These are phyloP conservation scores for Chinchilla lanigera DNA, from an alignment of 2,113 vertebrate species.

Conservation along the genomic window DNA sequence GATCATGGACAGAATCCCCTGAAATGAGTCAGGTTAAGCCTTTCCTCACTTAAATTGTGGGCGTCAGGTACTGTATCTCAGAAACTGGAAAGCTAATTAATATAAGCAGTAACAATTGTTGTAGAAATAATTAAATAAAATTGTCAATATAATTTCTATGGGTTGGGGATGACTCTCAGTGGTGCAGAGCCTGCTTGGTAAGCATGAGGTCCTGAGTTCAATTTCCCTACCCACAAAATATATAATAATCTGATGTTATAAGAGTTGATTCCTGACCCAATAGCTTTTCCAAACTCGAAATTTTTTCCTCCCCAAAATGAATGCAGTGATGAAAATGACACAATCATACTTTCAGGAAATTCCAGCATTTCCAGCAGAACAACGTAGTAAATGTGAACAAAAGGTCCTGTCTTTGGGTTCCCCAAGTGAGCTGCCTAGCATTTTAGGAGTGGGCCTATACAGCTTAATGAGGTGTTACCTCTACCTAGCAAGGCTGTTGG, in stretches of 20 bases:
- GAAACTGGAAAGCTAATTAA: background rate
- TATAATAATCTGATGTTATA: background rate
- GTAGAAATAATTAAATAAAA: background rate
- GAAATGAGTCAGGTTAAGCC: background rate
- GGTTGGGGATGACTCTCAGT: too few species aligned
- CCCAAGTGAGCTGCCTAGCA: background rate
- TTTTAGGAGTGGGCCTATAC: constrained; percentile 37
- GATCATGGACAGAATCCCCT: background rate
- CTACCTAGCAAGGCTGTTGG: constrained; percentile 60
- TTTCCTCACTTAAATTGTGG: background rate
- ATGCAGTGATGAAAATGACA: constrained; percentile 1
- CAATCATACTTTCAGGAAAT: constrained; percentile 38
- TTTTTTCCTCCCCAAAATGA: background rate
- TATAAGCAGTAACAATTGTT: background rate
- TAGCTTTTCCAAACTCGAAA: background rate
- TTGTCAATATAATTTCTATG: background rate
- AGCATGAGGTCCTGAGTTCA: too few species aligned
- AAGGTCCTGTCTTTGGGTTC: constrained; percentile 20
- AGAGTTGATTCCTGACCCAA: constrained; percentile 19
- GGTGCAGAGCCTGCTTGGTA: too few species aligned
- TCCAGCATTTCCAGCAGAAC: constrained; percentile 34
- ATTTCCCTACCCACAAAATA: background rate
- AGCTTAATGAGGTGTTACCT: constrained; percentile 66
- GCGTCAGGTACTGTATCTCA: background rate
- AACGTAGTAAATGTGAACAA: constrained; percentile 35